Conservation (phyloP, 2,113 vertebrate species). For the Triplophysa rosa region DNA sequence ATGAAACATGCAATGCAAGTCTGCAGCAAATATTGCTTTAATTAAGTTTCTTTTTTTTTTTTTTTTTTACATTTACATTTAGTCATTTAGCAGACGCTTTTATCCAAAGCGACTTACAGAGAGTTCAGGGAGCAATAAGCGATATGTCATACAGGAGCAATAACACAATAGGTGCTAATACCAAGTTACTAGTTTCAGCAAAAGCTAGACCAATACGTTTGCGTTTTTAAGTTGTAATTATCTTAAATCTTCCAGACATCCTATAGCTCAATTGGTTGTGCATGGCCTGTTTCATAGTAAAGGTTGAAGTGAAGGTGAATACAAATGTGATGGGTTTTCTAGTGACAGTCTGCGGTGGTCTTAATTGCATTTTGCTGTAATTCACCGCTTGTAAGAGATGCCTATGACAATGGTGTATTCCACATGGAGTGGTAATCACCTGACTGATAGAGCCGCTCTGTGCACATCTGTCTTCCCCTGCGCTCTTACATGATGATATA, state of each 20-base stretch:
- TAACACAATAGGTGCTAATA: too few relatives aligned
- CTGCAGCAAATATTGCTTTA: background rate
- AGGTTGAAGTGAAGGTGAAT: constrained; percentile 13
- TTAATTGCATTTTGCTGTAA: constrained; percentile 72
- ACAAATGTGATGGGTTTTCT: constrained; percentile 39
- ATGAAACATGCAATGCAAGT: background rate
- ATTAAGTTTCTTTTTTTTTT: background rate
- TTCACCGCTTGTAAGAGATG: constrained; percentile 60
- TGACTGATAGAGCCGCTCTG: constrained; percentile 60
- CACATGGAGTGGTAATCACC: constrained; percentile 60
- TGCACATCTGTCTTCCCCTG: constrained; percentile 59
- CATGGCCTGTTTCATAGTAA: background rate
- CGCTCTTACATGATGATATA: constrained; percentile 47
- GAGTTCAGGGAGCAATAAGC: too few relatives aligned
- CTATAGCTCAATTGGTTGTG: background rate
- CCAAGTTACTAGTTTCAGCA: too few relatives aligned
- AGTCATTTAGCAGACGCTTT: too few relatives aligned
- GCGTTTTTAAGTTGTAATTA: background rate
- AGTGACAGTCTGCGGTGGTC: constrained; percentile 61
- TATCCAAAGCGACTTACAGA: too few relatives aligned
- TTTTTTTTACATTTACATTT: background rate
- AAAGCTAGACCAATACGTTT: too few relatives aligned
- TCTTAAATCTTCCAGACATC: background rate
- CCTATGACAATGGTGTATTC: constrained; percentile 56
- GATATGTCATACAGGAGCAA: too few relatives aligned